Conservation (phyloP, 2,113 vertebrate species). For the Turdus rufiventris region DNA sequence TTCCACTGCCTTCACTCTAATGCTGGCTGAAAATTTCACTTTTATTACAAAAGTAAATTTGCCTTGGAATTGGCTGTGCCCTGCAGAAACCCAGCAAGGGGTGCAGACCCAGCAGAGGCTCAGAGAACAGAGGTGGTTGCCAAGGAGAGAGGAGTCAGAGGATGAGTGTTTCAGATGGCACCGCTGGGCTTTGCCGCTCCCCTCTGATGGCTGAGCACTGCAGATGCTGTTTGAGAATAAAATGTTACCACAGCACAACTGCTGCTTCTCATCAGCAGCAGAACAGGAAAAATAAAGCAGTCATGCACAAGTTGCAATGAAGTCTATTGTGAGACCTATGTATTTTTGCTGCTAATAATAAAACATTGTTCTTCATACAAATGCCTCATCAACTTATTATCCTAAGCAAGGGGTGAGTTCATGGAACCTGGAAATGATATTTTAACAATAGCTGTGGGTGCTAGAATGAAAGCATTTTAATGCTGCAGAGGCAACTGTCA, state of each 20-base stretch:
- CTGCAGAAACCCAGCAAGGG: background rate
- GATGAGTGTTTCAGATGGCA: background rate
- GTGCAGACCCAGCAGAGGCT: background rate
- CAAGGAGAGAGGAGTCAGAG: background rate
- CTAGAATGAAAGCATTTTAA: slow-evolving; percentile 27
- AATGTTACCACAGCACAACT: background rate
- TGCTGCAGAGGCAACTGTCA: slow-evolving; percentile 31
- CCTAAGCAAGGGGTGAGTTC: background rate
- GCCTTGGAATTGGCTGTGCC: background rate
- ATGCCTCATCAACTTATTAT: slow-evolving; percentile 19
- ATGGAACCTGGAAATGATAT: background rate
- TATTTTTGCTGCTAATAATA: background rate
- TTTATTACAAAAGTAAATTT: slow-evolving; percentile 31
- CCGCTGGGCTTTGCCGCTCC: background rate
- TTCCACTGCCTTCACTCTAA: background rate
- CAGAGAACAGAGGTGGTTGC: background rate
- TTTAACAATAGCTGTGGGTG: slow-evolving; percentile 1
- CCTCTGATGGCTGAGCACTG: background rate
- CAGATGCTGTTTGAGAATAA: background rate
- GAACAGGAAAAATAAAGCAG: background rate
- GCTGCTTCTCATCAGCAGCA: background rate
- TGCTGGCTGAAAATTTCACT: background rate
- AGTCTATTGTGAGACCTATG: background rate
- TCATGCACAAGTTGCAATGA: background rate
- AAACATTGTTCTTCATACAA: slow-evolving; percentile 5